A percentile compares a stretch with the other conserved stretches of the same genome.
Evolutionary conservation across 2,888 invertebrate genomes (phyloP).

Genomic region (Rutpela maculata): DNA sequence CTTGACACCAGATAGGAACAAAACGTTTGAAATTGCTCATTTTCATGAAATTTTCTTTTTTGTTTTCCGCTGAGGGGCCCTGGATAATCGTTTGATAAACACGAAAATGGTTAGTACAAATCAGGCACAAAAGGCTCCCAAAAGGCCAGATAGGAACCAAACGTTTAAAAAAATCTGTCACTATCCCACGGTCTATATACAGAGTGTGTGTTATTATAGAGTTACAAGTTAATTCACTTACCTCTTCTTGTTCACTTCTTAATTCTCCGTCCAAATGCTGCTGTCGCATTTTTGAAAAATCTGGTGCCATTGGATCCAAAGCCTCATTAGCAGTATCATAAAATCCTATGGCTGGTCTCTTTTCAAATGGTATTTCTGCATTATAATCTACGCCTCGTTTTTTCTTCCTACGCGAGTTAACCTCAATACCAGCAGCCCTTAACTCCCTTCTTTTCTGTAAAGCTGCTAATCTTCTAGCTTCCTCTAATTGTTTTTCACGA

Average conservation of each 20-base stretch:
- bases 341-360: constrained; percentile 93
- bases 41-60: no score
- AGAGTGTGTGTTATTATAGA: background rate
- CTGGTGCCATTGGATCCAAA: constrained; percentile 91
- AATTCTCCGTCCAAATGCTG: constrained; percentile 96
- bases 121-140: no score
- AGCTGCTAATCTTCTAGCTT: constrained; percentile 96
- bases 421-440: constrained; percentile 95
- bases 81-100: no score
- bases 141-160: no score
- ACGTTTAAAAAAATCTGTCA: no score
- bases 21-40: no score
- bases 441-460: constrained; percentile 98
- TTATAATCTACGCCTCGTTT: constrained; percentile 98
- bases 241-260: constrained; percentile 93
- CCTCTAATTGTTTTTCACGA: constrained; percentile 98
- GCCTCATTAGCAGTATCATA: constrained; percentile 95
- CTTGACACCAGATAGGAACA: no score
- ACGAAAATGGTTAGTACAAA: no score
- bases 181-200: no score
- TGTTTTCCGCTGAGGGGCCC: no score
- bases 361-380: constrained; percentile 98
- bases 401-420: constrained; percentile 78
- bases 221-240: constrained; percentile 61
- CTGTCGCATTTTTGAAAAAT: constrained; percentile 92